Conservation (phyloP, 2,797 vertebrate genomes). For the Sciurus carolinensis region DNA sequence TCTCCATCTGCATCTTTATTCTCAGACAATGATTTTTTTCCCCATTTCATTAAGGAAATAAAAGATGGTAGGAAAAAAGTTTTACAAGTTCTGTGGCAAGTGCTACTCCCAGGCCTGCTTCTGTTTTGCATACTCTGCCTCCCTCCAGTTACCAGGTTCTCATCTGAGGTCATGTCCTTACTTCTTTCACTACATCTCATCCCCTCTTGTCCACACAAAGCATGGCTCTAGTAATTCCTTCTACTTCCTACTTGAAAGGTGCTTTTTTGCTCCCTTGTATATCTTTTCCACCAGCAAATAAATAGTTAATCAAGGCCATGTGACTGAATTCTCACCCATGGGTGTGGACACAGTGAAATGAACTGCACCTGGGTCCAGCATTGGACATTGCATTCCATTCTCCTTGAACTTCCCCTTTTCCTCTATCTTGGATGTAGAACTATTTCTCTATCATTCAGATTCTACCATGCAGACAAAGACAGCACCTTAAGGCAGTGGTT, state of each 20-base stretch:
- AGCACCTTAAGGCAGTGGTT: background rate
- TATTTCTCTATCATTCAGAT: background rate
- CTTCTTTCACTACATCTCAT: background rate
- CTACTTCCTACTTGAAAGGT: background rate
- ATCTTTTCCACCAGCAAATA: background rate
- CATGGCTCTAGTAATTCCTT: background rate
- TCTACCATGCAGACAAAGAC: background rate
- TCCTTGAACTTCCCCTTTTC: background rate
- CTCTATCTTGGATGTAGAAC: background rate
- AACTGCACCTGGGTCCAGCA: background rate
- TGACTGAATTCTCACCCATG: background rate
- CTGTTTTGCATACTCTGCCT: background rate
- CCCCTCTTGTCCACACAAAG: background rate
- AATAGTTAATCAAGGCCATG: background rate
- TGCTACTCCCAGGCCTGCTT: background rate
- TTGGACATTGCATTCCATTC: background rate
- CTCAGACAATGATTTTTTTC: conserved; percentile 13
- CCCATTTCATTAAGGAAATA: background rate
- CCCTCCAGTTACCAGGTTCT: background rate
- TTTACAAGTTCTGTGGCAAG: background rate
- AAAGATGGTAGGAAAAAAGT: background rate
- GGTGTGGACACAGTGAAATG: background rate
- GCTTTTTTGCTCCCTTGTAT: background rate
- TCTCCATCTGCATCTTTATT: background rate
- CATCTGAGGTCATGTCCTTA: background rate